Percentiles rank a stretch among this genome's conserved stretches.
Conservation (phyloP, 2,888 invertebrate species). For the Drosophila mimica region DNA sequence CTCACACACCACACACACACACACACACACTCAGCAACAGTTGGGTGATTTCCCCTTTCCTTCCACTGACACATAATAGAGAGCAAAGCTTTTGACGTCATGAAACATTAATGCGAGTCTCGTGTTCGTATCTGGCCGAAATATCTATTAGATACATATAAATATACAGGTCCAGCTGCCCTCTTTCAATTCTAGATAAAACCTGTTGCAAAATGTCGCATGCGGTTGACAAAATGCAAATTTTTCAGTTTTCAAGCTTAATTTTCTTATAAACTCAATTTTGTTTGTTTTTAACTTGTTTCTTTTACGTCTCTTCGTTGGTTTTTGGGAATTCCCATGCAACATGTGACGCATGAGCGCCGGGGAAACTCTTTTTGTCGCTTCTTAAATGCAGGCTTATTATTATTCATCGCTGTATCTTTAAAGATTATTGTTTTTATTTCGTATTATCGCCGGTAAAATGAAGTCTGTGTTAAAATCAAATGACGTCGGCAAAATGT, state of each 20-base stretch:
- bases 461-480: constrained; percentile 20
- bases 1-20: not conserved
- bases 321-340: constrained; percentile 43
- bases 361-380: constrained; percentile 36
- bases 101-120: constrained; percentile 23
- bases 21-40: constrained; percentile 68
- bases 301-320: not conserved
- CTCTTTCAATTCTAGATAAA: constrained; percentile 7
- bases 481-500: constrained; percentile 3
- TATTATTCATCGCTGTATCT: constrained; percentile 4
- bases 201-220: constrained; percentile 28
- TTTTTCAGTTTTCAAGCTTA: constrained; percentile 1
- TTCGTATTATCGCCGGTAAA: constrained; percentile 5
- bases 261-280: constrained; percentile 8
- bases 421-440: not conserved
- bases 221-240: constrained; percentile 28
- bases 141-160: constrained; percentile 25
- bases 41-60: constrained; percentile 52
- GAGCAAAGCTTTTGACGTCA: constrained; percentile 55
- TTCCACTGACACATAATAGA: constrained; percentile 6
- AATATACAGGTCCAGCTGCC: constrained; percentile 21
- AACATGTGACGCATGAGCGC: constrained; percentile 31
- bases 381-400: not conserved
- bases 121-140: constrained; percentile 11
- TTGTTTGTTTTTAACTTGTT: constrained; percentile 4